These are phyloP conservation scores for Morphnarchus princeps DNA, from an alignment of 2,113 vertebrate species.

Conservation along the genomic window DNA sequence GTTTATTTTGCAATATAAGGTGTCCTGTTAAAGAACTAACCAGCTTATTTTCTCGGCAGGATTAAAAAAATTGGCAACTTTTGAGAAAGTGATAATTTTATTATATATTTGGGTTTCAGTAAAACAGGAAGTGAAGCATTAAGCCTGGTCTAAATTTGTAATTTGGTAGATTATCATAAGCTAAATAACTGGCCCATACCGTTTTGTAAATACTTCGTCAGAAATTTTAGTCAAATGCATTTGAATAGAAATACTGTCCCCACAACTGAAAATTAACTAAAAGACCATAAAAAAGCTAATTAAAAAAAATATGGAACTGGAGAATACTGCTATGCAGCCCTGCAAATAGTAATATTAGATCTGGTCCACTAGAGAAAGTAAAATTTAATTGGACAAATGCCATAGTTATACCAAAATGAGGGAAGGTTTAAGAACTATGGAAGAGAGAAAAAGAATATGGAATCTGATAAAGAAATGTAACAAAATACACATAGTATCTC, in stretches of 20 bases:
- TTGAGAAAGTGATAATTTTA: conserved; percentile 7
- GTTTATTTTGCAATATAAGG: neutral
- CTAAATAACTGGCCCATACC: neutral
- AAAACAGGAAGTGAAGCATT: neutral
- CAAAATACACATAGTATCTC: neutral
- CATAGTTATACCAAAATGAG: neutral
- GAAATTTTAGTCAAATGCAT: neutral
- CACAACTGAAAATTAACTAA: neutral
- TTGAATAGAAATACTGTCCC: neutral
- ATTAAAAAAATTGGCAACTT: neutral
- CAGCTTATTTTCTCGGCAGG: neutral
- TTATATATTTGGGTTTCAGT: neutral
- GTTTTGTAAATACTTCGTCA: neutral
- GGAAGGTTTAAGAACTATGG: neutral
- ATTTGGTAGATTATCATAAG: neutral
- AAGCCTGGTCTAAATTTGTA: neutral
- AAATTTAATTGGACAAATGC: neutral
- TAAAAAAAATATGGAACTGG: neutral
- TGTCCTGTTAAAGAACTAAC: neutral
- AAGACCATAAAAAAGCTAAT: neutral
- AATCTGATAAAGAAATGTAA: neutral
- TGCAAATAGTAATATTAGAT: neutral
- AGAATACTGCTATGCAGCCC: neutral
- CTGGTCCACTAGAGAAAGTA: neutral
- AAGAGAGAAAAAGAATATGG: neutral